These are phyloP conservation scores for Ochotona princeps DNA, from an alignment of 2,113 vertebrate genomes.

Conservation along the genomic window DNA sequence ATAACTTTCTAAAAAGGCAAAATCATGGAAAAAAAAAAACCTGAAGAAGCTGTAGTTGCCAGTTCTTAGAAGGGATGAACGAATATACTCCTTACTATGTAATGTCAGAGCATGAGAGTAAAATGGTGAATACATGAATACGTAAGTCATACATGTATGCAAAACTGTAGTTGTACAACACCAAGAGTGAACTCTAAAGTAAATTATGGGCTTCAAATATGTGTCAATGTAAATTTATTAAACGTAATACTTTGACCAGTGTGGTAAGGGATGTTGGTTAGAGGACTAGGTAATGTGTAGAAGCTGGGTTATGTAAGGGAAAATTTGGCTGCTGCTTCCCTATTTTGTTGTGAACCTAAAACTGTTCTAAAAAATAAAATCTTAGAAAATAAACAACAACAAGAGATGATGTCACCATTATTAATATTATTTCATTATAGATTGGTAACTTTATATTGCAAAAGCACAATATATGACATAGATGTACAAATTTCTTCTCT, in stretches of 20 bases:
- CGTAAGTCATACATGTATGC: background rate
- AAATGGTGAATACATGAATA: background rate
- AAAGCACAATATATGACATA: background rate
- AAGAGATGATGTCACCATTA: background rate
- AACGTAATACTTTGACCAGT: background rate
- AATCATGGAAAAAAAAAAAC: background rate
- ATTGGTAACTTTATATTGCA: background rate
- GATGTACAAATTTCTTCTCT: background rate
- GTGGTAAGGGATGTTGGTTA: background rate
- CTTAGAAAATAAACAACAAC: background rate
- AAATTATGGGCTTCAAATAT: background rate
- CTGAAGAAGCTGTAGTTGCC: background rate
- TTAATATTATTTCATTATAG: background rate
- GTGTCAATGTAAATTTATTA: no score
- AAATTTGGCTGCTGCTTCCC: background rate
- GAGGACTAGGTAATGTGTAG: background rate
- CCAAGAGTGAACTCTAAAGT: background rate
- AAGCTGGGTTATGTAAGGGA: accelerated
- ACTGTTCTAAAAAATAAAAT: background rate
- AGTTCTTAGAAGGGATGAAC: no score
- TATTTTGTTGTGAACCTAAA: background rate
- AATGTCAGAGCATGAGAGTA: background rate
- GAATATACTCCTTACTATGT: accelerated
- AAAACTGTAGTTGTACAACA: background rate
- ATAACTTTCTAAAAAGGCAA: background rate